Conservation (phyloP, 2,888 invertebrate species). For the Nasonovia ribisnigri region DNA sequence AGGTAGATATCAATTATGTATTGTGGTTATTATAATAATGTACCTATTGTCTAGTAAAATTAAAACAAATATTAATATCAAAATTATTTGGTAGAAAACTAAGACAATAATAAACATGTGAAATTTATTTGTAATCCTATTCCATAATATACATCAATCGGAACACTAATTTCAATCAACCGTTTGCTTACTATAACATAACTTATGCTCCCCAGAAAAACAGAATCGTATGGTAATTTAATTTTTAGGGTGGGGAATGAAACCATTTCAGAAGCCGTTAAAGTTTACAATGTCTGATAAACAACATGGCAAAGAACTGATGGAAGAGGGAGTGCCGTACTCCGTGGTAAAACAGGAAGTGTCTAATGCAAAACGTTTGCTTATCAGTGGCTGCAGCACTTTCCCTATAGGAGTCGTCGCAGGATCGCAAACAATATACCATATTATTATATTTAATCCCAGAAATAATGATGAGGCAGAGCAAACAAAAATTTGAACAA, state of each 20-base stretch:
- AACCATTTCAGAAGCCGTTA: not conserved
- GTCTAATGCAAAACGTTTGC: constrained; percentile 52
- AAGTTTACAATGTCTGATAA: constrained; percentile 41
- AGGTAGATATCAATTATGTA: not conserved
- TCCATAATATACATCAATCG: not conserved
- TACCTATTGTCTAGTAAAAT: not conserved
- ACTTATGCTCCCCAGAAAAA: not conserved
- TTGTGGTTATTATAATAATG: not conserved
- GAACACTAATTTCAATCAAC: not conserved
- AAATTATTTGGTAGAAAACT: not conserved
- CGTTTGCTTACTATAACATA: not conserved
- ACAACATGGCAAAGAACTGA: not conserved
- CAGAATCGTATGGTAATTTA: not conserved
- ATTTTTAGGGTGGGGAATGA: not conserved
- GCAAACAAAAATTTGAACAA: constrained; percentile 35
- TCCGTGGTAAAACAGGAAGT: constrained; percentile 41
- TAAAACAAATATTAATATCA: not conserved
- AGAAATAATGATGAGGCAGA: constrained; percentile 29
- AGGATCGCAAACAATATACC: not conserved
- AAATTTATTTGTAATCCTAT: not conserved
- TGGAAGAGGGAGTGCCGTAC: not conserved
- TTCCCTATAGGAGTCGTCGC: not conserved
- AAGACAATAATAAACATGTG: not conserved
- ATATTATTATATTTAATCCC: constrained; percentile 11
- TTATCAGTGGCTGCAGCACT: constrained; percentile 60